phyloP scores from a whole-genome alignment of 2,113 vertebrate genomes.

The Irena cyanogastra region DNA sequence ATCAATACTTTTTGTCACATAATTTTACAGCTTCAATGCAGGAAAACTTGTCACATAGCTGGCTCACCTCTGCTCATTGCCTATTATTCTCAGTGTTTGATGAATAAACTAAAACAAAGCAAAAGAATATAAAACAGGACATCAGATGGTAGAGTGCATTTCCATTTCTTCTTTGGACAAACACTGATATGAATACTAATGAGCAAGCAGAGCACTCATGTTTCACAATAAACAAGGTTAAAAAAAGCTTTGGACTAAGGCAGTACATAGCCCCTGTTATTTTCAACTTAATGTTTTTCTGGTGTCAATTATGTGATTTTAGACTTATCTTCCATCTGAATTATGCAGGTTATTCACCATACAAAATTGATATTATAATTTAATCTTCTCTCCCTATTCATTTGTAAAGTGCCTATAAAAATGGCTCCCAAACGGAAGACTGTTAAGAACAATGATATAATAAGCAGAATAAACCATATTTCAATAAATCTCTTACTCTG shows the following conservation, averaged over 20 bases:
- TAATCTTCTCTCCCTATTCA: background rate
- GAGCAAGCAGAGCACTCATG: background rate
- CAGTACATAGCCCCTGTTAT: background rate
- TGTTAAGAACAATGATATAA: background rate
- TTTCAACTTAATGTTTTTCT: background rate
- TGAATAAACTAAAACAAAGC: background rate
- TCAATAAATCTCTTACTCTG: background rate
- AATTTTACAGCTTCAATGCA: background rate
- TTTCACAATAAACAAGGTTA: background rate
- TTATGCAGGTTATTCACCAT: background rate
- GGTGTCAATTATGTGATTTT: background rate
- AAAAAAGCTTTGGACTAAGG: background rate
- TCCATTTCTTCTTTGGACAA: background rate
- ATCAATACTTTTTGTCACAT: background rate
- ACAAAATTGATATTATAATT: slow-evolving; percentile 30
- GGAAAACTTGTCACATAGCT: background rate
- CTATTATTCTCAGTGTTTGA: background rate
- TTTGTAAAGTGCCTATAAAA: slow-evolving; percentile 30
- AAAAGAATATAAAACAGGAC: background rate
- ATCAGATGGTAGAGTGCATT: background rate
- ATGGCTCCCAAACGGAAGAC: background rate
- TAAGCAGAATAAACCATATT: background rate
- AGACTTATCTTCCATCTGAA: slow-evolving; percentile 6
- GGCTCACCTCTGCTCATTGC: background rate
- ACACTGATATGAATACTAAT: background rate